phyloP scores from a whole-genome alignment of 2,113 vertebrate species.

The Vicugna pacos region DNA sequence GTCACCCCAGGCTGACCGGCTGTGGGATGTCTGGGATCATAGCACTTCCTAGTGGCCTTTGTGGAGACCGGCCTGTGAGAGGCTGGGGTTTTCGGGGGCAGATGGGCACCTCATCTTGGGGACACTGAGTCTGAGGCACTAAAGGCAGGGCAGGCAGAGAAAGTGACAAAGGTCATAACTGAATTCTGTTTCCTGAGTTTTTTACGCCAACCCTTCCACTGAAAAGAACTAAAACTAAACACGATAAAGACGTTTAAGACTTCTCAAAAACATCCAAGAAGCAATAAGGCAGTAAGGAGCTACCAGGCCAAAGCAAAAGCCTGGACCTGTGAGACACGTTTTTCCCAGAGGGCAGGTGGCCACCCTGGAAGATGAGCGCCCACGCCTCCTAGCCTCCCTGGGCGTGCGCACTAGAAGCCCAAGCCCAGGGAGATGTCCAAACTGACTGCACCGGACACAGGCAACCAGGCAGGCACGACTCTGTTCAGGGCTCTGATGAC shows the following conservation, averaged over 20 bases:
- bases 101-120: accelerated
- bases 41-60: not conserved
- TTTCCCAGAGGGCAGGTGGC: not conserved
- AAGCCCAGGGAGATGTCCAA: not conserved
- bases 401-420: not conserved
- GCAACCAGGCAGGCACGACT: not conserved
- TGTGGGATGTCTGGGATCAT: not conserved
- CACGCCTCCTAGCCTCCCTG: not conserved
- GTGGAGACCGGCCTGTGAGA: no score
- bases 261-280: not conserved
- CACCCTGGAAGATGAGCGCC: not conserved
- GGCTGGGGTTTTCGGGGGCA: not conserved
- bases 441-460: not conserved
- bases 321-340: accelerated
- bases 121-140: not conserved
- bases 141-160: not conserved
- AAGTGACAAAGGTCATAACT: not conserved
- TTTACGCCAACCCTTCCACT: not conserved
- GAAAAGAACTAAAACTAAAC: not conserved
- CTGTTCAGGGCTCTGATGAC: not conserved
- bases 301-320: not conserved
- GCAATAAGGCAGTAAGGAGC: not conserved
- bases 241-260: not conserved
- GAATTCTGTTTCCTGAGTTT: not conserved
- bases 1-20: no score